Evolutionary conservation across 2,797 vertebrate species (phyloP).

Genomic region (Anguilla anguilla): DNA sequence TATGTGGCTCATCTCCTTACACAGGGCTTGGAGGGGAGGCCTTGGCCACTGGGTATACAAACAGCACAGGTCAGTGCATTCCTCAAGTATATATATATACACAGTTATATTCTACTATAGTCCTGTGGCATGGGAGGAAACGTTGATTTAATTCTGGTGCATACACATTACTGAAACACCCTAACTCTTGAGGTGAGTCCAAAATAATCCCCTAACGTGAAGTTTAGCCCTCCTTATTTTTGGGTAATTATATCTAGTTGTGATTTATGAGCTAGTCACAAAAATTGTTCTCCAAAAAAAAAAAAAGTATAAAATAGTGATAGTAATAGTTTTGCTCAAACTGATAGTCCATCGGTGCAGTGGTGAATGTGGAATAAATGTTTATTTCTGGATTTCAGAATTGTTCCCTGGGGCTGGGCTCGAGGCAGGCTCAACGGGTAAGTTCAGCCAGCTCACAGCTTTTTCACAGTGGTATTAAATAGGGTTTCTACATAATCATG

Average conservation of each 20-base stretch:
- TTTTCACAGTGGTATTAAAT: not conserved
- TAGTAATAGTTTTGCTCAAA: too few species aligned
- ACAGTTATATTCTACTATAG: not conserved
- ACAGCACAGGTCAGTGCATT: constrained; percentile 49
- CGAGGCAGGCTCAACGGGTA: constrained; percentile 61
- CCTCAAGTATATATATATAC: not conserved
- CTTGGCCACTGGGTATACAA: constrained; percentile 44
- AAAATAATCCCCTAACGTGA: not conserved
- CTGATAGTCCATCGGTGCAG: too few species aligned
- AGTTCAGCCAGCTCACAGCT: not conserved
- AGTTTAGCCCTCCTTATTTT: too few species aligned
- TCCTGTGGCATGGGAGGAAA: not conserved
- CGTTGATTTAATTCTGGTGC: constrained; percentile 15
- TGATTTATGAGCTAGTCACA: too few species aligned
- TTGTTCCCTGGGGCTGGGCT: constrained; percentile 45
- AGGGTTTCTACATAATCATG: not conserved
- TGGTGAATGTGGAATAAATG: not conserved
- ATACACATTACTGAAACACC: not conserved
- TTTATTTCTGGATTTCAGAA: constrained; percentile 53
- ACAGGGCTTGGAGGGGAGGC: constrained; percentile 43
- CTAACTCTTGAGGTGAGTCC: not conserved
- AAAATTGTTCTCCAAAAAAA: too few species aligned
- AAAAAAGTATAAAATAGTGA: too few species aligned
- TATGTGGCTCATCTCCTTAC: not conserved
- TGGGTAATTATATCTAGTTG: too few species aligned